A percentile compares a stretch with the other conserved stretches of the same genome.
phyloP scores from a whole-genome alignment of 2,888 invertebrate species.

The Drosophila seclusa region DNA sequence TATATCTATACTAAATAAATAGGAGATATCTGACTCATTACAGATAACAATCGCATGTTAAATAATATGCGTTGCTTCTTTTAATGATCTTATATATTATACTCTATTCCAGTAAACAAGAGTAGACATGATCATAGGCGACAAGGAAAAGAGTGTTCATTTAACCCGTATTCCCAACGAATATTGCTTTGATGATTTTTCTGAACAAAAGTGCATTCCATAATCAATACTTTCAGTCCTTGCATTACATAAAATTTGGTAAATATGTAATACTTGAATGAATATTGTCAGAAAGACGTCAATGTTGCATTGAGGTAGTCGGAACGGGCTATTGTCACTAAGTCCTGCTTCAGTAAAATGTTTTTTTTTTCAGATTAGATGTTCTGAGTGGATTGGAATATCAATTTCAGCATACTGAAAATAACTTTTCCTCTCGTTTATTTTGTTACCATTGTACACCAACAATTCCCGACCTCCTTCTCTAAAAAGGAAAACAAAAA shows the following conservation, averaged over 20 bases:
- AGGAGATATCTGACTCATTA: background rate
- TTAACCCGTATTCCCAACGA: background rate
- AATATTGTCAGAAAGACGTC: background rate
- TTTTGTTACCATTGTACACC: background rate
- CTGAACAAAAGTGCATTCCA: background rate
- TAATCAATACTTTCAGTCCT: background rate
- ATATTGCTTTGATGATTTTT: background rate
- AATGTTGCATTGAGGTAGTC: background rate
- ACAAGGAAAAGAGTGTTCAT: background rate
- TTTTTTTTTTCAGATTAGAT: background rate
- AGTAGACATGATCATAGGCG: background rate
- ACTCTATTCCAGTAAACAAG: background rate
- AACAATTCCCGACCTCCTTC: background rate
- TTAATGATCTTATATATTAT: background rate
- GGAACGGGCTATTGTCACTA: background rate
- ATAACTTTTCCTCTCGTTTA: background rate
- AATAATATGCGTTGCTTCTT: background rate
- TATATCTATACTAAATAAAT: background rate
- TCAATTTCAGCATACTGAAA: background rate
- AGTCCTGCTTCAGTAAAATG: background rate
- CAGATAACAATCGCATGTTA: background rate
- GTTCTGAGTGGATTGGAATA: background rate
- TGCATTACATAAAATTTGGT: background rate
- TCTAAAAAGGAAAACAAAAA: constrained; percentile 8
- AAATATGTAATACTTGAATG: background rate